phyloP scores from a whole-genome alignment of 1,140 invertebrate genomes.

The Cotesia chilonis region DNA sequence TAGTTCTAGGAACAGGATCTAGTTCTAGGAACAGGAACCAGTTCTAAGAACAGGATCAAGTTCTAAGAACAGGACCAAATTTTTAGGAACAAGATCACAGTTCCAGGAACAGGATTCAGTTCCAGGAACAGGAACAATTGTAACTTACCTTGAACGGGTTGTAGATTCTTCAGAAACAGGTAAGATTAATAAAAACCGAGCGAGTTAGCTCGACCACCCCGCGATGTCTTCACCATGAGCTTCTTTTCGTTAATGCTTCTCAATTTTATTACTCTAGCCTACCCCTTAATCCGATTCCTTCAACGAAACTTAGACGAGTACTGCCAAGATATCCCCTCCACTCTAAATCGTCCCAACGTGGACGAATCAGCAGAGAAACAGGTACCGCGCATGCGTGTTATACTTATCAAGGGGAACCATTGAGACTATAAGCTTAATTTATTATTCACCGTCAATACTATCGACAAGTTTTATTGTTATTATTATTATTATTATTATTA shows the following conservation, averaged over 20 bases:
- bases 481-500: no score
- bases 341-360: constrained; percentile 23
- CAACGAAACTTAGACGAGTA: neutral
- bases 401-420: no score
- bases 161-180: neutral
- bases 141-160: constrained; percentile 22
- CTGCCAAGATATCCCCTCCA: neutral
- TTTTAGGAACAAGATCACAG: no score
- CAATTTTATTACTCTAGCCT: neutral
- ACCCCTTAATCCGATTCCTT: no score
- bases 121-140: neutral
- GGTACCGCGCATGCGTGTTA: no score
- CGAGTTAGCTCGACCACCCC: no score
- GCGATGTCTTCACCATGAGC: neutral
- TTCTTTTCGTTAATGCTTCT: no score
- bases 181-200: neutral
- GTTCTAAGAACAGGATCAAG: no score
- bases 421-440: constrained; percentile 20
- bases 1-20: no score
- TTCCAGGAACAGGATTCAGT: no score
- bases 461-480: neutral
- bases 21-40: no score
- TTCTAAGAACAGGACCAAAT: no score
- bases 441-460: constrained; percentile 32
- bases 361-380: constrained; percentile 25